A percentile compares a stretch with the other conserved stretches of the same genome.
Evolutionary conservation across 2,888 invertebrate species (phyloP).

Genomic region (Drosophila greeni): DNA sequence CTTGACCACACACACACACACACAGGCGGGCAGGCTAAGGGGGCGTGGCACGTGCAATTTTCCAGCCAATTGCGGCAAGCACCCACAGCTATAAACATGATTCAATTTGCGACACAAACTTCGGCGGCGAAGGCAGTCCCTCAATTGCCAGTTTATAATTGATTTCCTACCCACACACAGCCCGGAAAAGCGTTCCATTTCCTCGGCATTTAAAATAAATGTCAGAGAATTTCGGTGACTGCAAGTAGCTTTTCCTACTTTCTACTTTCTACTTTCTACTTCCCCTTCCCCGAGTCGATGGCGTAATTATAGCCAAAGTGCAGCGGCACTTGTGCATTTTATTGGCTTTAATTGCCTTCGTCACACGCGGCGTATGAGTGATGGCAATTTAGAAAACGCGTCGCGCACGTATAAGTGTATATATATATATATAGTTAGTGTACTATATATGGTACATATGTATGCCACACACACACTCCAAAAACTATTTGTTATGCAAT

Average conservation of each 20-base stretch:
- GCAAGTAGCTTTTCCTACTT: conserved; percentile 5
- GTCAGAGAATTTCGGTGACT: conserved; percentile 16
- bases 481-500: conserved; percentile 47
- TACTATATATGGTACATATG: conserved; percentile 1
- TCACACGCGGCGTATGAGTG: conserved; percentile 55
- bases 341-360: conserved; percentile 49
- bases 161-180: conserved; percentile 22
- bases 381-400: conserved; percentile 39
- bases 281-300: neutral
- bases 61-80: conserved; percentile 33
- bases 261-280: too few species aligned
- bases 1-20: conserved; percentile 47
- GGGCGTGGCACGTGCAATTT: conserved; percentile 39
- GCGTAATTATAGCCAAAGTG: conserved; percentile 33
- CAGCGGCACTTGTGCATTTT: conserved; percentile 54
- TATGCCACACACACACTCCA: conserved; percentile 24
- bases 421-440: neutral
- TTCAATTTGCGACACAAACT: conserved; percentile 52
- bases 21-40: conserved; percentile 1
- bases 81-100: conserved; percentile 45
- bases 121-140: conserved; percentile 14
- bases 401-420: conserved; percentile 6
- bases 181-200: conserved; percentile 5
- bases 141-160: conserved; percentile 58
- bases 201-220: conserved; percentile 23